Conservation (phyloP, 2,888 invertebrate species). For the Strigamia crassipes region DNA sequence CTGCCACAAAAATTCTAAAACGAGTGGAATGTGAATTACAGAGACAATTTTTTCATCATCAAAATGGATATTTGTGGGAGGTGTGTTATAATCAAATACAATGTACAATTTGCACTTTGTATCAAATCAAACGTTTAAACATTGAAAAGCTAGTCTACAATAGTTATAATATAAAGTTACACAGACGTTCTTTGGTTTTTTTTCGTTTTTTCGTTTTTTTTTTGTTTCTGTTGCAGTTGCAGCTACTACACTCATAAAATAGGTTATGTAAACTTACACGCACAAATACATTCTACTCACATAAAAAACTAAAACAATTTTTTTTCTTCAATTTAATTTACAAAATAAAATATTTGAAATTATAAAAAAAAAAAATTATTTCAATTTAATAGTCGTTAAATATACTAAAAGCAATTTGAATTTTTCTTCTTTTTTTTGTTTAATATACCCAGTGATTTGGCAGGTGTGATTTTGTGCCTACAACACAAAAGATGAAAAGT, state of each 20-base stretch:
- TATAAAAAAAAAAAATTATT: constrained; percentile 2
- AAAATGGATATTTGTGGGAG: not conserved
- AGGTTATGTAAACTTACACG: not conserved
- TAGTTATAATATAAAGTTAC: not conserved
- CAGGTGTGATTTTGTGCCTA: constrained; percentile 30
- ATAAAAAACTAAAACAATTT: not conserved
- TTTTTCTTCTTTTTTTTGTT: not conserved
- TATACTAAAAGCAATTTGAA: not conserved
- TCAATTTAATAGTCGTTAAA: not conserved
- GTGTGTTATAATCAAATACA: constrained; percentile 27
- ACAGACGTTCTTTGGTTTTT: constrained; percentile 1
- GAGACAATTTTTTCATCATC: not conserved
- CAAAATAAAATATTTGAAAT: not conserved
- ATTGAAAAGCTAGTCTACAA: not conserved
- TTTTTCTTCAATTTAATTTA: not conserved
- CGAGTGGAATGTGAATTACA: constrained; percentile 11
- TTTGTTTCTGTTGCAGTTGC: not conserved
- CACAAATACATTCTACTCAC: not conserved
- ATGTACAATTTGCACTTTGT: constrained; percentile 12
- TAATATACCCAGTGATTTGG: not conserved
- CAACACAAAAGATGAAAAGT: constrained; percentile 20
- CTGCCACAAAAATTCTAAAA: constrained; percentile 25
- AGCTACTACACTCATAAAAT: not conserved
- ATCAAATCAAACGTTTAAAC: constrained; percentile 18
- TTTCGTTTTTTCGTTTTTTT: not conserved